phyloP scores from a whole-genome alignment of 2,113 vertebrate species.

The Fregetta grallaria region DNA sequence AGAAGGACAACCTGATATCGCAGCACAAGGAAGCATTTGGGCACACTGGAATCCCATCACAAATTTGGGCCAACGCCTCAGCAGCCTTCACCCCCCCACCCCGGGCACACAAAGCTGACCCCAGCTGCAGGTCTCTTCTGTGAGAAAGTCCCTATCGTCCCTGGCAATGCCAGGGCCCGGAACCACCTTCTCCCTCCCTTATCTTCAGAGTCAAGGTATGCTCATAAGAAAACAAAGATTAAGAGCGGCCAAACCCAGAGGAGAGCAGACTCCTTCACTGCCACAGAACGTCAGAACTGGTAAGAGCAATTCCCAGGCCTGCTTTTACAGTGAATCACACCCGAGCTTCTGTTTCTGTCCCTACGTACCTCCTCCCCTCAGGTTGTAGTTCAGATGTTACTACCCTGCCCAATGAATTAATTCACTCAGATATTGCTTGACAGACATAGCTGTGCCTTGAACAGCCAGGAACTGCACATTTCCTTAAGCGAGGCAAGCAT shows the following conservation, averaged over 20 bases:
- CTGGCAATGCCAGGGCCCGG: background rate
- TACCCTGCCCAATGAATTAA: background rate
- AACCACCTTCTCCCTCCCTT: background rate
- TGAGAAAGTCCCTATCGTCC: background rate
- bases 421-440: background rate
- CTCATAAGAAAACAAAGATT: background rate
- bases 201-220: background rate
- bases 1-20: background rate
- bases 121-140: background rate
- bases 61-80: background rate
- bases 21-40: background rate
- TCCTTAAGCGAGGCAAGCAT: background rate
- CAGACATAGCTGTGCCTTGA: background rate
- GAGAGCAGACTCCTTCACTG: background rate
- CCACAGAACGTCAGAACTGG: background rate
- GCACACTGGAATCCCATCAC: background rate
- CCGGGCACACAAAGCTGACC: rapidly evolving
- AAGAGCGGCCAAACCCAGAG: background rate
- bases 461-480: background rate
- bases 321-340: background rate
- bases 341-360: background rate
- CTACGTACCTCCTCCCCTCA: background rate
- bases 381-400: background rate
- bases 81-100: background rate
- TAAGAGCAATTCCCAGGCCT: background rate